Evolutionary conservation across 2,113 vertebrate species (phyloP).

Genomic region (Corythoichthys intestinalis): DNA sequence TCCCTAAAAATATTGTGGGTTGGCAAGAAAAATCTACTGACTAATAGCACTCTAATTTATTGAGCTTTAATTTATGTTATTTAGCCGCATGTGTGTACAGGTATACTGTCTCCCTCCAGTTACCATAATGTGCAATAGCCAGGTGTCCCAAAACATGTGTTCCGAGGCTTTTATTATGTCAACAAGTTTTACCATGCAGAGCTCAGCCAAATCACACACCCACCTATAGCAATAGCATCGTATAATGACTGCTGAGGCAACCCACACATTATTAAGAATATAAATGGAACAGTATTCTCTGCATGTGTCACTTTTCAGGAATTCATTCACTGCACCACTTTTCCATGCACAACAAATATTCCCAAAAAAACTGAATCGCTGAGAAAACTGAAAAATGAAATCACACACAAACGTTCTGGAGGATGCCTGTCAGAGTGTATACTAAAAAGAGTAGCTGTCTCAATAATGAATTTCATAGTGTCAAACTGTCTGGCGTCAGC

Average conservation of each 20-base stretch:
- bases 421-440: slow-evolving; percentile 22
- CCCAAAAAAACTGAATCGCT: not conserved
- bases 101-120: too few species aligned
- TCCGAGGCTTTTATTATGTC: not conserved
- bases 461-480: slow-evolving; percentile 13
- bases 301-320: slow-evolving; percentile 11
- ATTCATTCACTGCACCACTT: slow-evolving; percentile 10
- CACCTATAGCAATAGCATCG: not conserved
- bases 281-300: not conserved
- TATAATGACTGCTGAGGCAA: not conserved
- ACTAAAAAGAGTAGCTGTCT: slow-evolving; percentile 29
- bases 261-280: not conserved
- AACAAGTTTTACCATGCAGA: not conserved
- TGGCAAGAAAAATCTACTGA: too few species aligned
- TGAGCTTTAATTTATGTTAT: too few species aligned
- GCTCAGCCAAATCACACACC: not conserved
- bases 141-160: not conserved
- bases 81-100: too few species aligned
- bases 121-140: not conserved
- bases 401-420: not conserved
- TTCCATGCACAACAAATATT: not conserved
- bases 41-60: too few species aligned
- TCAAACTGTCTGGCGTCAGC: not conserved
- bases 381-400: not conserved
- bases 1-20: too few species aligned